phyloP scores from a whole-genome alignment of 2,113 vertebrate species.

The Rousettus leschenaultii region DNA sequence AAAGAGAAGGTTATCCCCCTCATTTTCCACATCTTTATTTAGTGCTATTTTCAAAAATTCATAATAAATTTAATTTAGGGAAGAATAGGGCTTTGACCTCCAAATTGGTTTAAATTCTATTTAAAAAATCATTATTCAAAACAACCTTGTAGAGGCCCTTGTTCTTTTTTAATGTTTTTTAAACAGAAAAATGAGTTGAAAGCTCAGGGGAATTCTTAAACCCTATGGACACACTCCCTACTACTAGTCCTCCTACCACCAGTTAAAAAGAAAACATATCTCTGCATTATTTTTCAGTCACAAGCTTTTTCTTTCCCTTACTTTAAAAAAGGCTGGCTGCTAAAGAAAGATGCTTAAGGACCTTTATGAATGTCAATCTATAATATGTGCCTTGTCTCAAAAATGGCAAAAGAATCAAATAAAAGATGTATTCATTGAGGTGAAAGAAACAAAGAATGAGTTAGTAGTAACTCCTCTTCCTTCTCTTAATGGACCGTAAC shows the following conservation, averaged over 20 bases:
- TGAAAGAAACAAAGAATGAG: neutral
- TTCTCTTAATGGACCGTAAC: neutral
- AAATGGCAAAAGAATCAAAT: conserved; percentile 40
- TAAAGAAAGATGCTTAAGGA: conserved; percentile 37
- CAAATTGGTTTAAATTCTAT: conserved; percentile 7
- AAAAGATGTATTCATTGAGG: neutral
- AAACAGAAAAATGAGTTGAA: conserved; percentile 7
- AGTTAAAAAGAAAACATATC: conserved; percentile 10
- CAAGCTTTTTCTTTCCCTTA: neutral
- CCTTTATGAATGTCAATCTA: neutral
- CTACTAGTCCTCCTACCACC: neutral
- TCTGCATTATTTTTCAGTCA: neutral
- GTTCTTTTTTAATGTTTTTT: neutral
- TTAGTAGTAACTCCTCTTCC: neutral
- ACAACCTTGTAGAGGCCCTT: neutral
- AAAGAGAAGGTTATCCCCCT: neutral
- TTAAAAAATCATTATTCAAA: conserved; percentile 31
- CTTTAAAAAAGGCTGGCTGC: neutral
- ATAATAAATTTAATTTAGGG: neutral
- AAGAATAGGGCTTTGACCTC: neutral
- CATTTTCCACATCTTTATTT: neutral
- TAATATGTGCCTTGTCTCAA: conserved; percentile 18
- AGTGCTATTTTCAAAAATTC: neutral
- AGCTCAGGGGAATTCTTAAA: neutral
- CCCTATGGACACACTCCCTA: neutral